Percentiles rank a stretch among this genome's conserved stretches.
Evolutionary conservation across 2,113 vertebrate genomes (phyloP).

Genomic region (Columba janthina): DNA sequence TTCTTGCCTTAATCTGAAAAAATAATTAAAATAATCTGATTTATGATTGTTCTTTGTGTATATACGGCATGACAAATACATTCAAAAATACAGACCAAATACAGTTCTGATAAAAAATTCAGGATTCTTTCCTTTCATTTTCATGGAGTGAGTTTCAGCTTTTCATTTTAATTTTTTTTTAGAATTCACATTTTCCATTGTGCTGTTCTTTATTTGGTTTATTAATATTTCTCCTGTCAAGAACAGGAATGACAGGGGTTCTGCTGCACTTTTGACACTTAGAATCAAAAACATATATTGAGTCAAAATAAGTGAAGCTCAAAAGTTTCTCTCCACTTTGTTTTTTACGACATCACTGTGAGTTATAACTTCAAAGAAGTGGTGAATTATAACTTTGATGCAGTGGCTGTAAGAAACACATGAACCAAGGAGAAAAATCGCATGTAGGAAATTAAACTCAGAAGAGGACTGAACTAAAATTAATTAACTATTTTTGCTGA

Average conservation of each 20-base stretch:
- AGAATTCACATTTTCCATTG: background rate
- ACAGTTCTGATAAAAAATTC: conserved; percentile 52
- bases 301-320: background rate
- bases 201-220: background rate
- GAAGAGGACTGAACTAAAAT: background rate
- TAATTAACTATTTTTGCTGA: background rate
- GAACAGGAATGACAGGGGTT: background rate
- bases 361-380: background rate
- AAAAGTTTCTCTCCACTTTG: background rate
- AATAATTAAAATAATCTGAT: conserved; percentile 26
- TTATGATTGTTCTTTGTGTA: conserved; percentile 12
- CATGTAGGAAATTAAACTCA: background rate
- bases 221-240: background rate
- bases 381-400: background rate
- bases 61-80: conserved; percentile 24
- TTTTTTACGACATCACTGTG: background rate
- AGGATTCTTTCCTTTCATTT: conserved; percentile 41
- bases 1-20: conserved; percentile 23
- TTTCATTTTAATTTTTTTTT: background rate
- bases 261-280: background rate
- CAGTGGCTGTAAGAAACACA: background rate
- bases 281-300: background rate
- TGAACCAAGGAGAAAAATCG: background rate
- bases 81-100: conserved; percentile 38
- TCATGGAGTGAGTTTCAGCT: background rate